Base-by-base conservation (phyloP, 2,888 invertebrate genomes). In the Tetanocera ferruginea region DNA sequence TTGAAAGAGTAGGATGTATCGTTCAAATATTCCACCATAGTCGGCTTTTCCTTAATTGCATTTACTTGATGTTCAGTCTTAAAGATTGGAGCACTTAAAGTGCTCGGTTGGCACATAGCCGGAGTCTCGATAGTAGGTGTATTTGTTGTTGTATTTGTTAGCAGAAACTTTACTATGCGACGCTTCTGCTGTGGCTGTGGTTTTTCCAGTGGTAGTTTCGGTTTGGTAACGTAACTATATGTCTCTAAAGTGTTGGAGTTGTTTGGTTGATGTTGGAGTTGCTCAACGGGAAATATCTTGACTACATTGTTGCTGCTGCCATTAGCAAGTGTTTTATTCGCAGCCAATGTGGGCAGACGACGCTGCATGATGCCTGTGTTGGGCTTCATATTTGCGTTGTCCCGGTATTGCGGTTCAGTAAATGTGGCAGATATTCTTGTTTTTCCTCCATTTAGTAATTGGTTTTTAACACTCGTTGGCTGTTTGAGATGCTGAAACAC, bases 41-140 rank as follows among this genome's bases (percentile, higher is more conserved):
- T 25, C 23, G 49, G 5, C 11, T 69, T 69, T 25, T 51, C 17
- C 25, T 19, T 11, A 19, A 23, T 51, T 51, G 19, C 28, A 31
- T 69, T 69, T 17, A 51, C 25, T 23, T 60, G 37, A 17, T 34
- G n/a, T 14, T 72, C 72, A 72, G 72, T 60, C 57, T 72, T 34
- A 28, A 25, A 28, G 19, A 17, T 17, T 4, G 28, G 17, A 28
- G 52, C 28, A 17, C 23, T 69, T 5, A 43, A 23, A 14, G 14
- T 69, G 25, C 2, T 49, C 51, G n/a, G 49, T 28, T 67, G 67
- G 37, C 17, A 19, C 14, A 17, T 25, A 23, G 28, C 23, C 0
- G 60, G 4, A 11, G 14, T 14, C 3, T 69, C 51, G 11, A 51
- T 2, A 49, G 51, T 28, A 28, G 69, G 11, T 31, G 14, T 51